A percentile compares a stretch with the other conserved stretches of the same genome.
phyloP scores from a whole-genome alignment of 2,888 invertebrate species.

The Lasiommata megera region DNA sequence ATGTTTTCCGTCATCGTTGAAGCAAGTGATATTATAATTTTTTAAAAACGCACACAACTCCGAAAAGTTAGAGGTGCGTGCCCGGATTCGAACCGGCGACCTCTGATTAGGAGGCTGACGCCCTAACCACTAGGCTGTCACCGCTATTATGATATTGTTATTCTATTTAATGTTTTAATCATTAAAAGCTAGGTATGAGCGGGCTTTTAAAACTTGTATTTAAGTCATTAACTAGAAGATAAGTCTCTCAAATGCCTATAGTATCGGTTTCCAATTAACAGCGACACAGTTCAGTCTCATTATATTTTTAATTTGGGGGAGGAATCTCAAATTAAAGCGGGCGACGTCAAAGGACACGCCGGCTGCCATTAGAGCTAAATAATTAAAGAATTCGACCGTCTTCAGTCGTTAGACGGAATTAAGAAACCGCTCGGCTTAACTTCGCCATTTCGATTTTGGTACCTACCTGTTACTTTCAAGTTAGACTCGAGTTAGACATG shows the following conservation, averaged over 20 bases:
- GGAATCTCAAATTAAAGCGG: constrained; percentile 77
- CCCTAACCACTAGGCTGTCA: too few species aligned
- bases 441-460: constrained; percentile 69
- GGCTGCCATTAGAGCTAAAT: constrained; percentile 78
- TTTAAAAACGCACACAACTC: too few species aligned
- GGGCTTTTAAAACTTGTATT: too few species aligned
- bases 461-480: constrained; percentile 17
- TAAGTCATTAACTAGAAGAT: constrained; percentile 8
- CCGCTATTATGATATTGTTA: too few species aligned
- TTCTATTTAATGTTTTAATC: too few species aligned
- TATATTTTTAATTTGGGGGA: constrained; percentile 81
- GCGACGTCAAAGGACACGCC: constrained; percentile 78
- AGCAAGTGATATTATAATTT: too few species aligned
- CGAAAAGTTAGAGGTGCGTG: too few species aligned
- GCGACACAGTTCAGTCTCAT: constrained; percentile 74
- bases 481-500: too few species aligned
- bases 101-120: too few species aligned
- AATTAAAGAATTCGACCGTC: constrained; percentile 79
- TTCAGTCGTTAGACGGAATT: constrained; percentile 72
- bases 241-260: constrained; percentile 38
- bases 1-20: too few species aligned
- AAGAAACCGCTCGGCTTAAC: constrained; percentile 62
- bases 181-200: too few species aligned
- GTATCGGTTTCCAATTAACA: constrained; percentile 81
- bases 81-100: too few species aligned